phyloP scores from a whole-genome alignment of 2,797 vertebrate species.

The Gephyroberyx darwinii region DNA sequence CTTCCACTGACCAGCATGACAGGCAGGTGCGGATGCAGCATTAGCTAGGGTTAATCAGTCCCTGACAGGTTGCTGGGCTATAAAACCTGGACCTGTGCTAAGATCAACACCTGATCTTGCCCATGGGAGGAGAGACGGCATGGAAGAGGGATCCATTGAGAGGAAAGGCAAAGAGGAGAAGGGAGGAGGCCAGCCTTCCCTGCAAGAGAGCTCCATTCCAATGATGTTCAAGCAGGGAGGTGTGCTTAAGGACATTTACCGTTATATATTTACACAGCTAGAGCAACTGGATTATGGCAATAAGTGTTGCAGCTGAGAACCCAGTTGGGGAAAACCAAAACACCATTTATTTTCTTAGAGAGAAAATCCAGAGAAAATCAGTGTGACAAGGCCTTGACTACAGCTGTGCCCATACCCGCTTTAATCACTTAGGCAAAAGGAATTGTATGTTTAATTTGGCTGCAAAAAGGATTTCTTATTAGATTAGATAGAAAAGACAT shows the following conservation, averaged over 20 bases:
- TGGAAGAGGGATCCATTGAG: constrained; percentile 10
- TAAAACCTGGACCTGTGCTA: constrained; percentile 2
- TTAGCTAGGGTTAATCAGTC: constrained; percentile 6
- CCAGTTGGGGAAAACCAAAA: constrained; percentile 1
- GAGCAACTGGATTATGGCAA: constrained; percentile 10
- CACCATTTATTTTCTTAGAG: neutral
- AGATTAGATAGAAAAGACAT: neutral
- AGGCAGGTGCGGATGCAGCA: constrained; percentile 14
- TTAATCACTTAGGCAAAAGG: neutral
- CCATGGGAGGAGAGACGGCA: neutral
- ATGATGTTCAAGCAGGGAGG: neutral
- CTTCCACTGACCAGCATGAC: neutral
- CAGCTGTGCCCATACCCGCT: neutral
- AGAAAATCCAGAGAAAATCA: constrained; percentile 16
- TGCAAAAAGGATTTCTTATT: neutral
- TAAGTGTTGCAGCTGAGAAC: neutral
- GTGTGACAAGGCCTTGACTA: constrained; percentile 8
- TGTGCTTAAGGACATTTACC: constrained; percentile 1
- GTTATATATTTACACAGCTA: constrained; percentile 30
- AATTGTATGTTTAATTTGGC: neutral
- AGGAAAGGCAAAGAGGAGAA: constrained; percentile 5
- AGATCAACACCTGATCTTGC: constrained; percentile 13
- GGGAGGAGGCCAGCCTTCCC: constrained; percentile 10
- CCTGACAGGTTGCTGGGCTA: neutral
- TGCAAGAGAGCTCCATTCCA: constrained; percentile 1